These are phyloP conservation scores for Alaudala cheleensis DNA, from an alignment of 2,113 vertebrate genomes.

Conservation along the genomic window DNA sequence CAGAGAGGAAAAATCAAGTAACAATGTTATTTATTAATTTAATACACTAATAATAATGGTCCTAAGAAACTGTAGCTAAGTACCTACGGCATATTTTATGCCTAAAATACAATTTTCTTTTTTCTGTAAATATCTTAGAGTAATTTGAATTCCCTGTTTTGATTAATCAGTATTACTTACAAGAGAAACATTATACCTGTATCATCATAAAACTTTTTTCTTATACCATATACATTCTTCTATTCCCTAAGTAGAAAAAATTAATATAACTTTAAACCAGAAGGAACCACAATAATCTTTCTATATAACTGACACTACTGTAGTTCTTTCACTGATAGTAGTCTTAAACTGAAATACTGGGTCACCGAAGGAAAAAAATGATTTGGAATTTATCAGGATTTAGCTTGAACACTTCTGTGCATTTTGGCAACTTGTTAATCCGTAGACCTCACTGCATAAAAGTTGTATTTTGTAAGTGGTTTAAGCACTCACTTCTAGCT, in stretches of 20 bases:
- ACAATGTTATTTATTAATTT: not conserved
- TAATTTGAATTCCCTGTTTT: not conserved
- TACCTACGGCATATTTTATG: not conserved
- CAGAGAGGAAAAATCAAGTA: not conserved
- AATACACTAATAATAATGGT: not conserved
- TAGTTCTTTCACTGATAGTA: not conserved
- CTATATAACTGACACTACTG: not conserved
- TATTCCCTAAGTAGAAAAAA: not conserved
- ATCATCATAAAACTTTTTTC: not conserved
- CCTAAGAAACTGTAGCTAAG: not conserved
- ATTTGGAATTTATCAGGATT: not conserved
- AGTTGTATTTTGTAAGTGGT: not conserved
- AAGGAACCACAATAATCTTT: not conserved
- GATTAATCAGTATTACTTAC: not conserved
- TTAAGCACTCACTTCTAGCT: not conserved
- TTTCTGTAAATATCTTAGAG: not conserved
- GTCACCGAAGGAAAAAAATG: not conserved
- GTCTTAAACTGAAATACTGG: not conserved
- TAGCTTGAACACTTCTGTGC: not conserved
- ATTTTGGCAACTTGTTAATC: not conserved
- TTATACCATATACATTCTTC: not conserved
- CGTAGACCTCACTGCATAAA: not conserved
- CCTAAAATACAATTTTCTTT: not conserved
- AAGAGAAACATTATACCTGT: not conserved
- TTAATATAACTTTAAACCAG: not conserved